These are phyloP conservation scores for Pristionchus mayeri DNA, from an alignment of 2,888 invertebrate species.

Conservation along the genomic window DNA sequence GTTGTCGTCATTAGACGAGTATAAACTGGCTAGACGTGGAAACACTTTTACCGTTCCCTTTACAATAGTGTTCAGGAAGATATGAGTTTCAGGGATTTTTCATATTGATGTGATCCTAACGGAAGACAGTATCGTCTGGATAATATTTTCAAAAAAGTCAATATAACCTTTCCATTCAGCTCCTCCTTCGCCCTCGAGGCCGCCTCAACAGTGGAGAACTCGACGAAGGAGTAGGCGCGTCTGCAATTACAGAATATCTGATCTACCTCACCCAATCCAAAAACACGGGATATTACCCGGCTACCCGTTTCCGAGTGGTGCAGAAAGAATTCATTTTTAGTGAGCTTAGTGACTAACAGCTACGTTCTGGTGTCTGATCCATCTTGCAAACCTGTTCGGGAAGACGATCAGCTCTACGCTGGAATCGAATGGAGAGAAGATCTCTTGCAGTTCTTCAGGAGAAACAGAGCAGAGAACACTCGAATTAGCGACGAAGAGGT, in stretches of 20 bases:
- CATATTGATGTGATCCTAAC: no score
- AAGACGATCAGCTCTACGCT: constrained; percentile 61
- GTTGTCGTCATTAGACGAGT: no score
- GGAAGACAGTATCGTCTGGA: background rate
- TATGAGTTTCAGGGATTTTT: no score
- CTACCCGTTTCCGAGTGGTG: no score
- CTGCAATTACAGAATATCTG: constrained; percentile 50
- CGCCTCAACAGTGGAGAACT: constrained; percentile 52
- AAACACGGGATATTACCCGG: no score
- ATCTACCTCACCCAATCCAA: no score
- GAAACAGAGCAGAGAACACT: constrained; percentile 67
- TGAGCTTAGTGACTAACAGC: no score
- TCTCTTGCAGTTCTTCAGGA: constrained; percentile 63
- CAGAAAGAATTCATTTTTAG: no score
- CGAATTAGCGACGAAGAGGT: constrained; percentile 66
- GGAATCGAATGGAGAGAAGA: constrained; percentile 59
- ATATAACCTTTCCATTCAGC: constrained; percentile 58
- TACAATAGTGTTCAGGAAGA: no score
- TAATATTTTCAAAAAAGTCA: background rate
- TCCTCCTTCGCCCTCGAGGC: constrained; percentile 53
- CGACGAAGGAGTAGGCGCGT: constrained; percentile 65
- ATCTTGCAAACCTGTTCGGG: constrained; percentile 64
- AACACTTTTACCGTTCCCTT: no score
- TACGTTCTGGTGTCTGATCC: no score
- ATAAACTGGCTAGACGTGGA: no score